phyloP scores from a whole-genome alignment of 2,888 invertebrate genomes.

The Eristalis arbustorum region DNA sequence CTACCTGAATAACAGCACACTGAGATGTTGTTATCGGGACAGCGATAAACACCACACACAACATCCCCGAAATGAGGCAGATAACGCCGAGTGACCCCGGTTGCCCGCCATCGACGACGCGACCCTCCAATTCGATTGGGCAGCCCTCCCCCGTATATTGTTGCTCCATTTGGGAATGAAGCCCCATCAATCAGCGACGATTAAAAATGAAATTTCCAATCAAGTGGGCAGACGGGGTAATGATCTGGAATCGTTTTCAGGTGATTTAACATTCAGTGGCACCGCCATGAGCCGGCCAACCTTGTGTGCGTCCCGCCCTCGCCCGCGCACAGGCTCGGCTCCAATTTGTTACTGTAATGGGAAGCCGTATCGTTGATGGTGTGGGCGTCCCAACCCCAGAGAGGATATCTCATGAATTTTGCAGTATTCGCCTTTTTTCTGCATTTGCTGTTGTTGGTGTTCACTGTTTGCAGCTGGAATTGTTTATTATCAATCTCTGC shows the following conservation, averaged over 20 bases:
- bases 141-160: conserved; percentile 21
- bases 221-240: conserved; percentile 62
- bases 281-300: neutral
- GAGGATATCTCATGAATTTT: conserved; percentile 34
- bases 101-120: neutral
- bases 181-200: conserved; percentile 65
- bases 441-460: neutral
- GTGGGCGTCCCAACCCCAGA: neutral
- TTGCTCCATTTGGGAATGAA: conserved; percentile 49
- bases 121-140: neutral
- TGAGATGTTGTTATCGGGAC: conserved; percentile 17
- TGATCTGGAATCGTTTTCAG: conserved; percentile 67
- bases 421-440: neutral
- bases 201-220: conserved; percentile 69
- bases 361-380: neutral
- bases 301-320: neutral
- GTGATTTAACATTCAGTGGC: conserved; percentile 60
- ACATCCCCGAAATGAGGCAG: neutral
- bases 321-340: neutral
- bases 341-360: conserved; percentile 37
- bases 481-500: conserved; percentile 31
- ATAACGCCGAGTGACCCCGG: neutral
- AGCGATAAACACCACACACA: neutral
- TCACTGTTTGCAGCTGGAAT: conserved; percentile 12
- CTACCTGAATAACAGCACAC: neutral